These are phyloP conservation scores for Amblyjoppa fuscipennis DNA, from an alignment of 2,888 invertebrate genomes.

Conservation along the genomic window DNA sequence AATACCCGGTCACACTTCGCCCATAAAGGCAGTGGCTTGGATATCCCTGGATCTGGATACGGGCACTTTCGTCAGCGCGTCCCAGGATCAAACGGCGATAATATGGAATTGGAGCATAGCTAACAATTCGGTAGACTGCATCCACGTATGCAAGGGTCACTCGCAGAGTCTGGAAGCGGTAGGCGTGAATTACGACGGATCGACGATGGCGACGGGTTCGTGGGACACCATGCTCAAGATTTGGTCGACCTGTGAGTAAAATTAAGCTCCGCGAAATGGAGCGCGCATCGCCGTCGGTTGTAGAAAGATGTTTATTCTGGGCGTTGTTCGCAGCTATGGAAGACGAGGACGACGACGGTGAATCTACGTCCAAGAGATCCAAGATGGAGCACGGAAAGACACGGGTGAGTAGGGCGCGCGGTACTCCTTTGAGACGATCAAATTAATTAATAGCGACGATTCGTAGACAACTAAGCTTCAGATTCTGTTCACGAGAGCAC, in stretches of 20 bases:
- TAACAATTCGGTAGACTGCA: conserved; percentile 91
- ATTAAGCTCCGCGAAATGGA: background rate
- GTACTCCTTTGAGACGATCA: background rate
- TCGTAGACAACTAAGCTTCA: too few relatives aligned
- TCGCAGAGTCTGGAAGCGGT: conserved; percentile 96
- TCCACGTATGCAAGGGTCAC: conserved; percentile 95
- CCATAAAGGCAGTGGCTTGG: conserved; percentile 96
- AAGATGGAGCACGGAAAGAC: conserved; percentile 87
- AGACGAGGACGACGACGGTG: conserved; percentile 87
- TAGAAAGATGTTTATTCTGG: background rate
- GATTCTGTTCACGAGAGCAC: too few relatives aligned
- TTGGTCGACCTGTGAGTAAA: conserved; percentile 92
- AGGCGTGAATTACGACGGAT: conserved; percentile 90
- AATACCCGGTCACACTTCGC: conserved; percentile 94
- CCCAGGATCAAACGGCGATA: conserved; percentile 96
- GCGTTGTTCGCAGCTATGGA: conserved; percentile 72
- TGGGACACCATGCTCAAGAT: conserved; percentile 97
- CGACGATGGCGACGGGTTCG: conserved; percentile 93
- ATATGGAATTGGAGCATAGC: conserved; percentile 95
- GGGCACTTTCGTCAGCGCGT: conserved; percentile 92
- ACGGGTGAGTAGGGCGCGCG: conserved; percentile 85
- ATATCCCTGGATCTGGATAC: conserved; percentile 89
- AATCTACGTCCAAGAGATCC: conserved; percentile 87
- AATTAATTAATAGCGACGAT: background rate
- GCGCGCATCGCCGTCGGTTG: too few relatives aligned